Conservation (phyloP, 2,797 vertebrate species). For the Gobionotothen gibberifrons region DNA sequence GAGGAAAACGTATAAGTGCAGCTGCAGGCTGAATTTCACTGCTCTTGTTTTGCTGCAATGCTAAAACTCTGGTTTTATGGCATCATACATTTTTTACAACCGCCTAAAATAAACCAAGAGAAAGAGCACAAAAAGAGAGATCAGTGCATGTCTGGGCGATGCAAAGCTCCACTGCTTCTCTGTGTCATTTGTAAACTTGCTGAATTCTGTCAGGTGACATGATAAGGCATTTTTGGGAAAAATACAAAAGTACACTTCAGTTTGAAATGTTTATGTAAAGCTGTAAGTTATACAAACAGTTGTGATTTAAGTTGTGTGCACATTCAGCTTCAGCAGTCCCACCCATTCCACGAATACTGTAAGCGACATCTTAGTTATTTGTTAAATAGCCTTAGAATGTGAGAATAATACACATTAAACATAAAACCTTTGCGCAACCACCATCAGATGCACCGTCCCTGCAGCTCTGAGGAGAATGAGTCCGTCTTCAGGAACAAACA, state of each 20-base stretch:
- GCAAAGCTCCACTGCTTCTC: neutral
- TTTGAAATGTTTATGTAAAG: too few relatives aligned
- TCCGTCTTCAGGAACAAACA: slow-evolving; percentile 36
- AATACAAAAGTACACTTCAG: too few relatives aligned
- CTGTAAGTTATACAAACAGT: neutral
- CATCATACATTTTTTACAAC: slow-evolving; percentile 57
- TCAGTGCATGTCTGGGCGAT: slow-evolving; percentile 10
- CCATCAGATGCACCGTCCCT: slow-evolving; percentile 23
- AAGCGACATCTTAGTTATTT: slow-evolving; percentile 3
- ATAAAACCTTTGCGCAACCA: slow-evolving; percentile 3
- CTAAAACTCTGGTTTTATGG: slow-evolving; percentile 60
- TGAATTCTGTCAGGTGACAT: slow-evolving; percentile 74
- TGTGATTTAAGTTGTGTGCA: neutral
- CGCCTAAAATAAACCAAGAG: slow-evolving; percentile 57
- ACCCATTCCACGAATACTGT: slow-evolving; percentile 1
- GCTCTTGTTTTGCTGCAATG: slow-evolving; percentile 47
- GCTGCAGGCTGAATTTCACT: slow-evolving; percentile 47
- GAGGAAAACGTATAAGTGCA: slow-evolving; percentile 45
- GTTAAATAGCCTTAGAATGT: slow-evolving; percentile 4
- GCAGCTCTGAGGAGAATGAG: slow-evolving; percentile 23
- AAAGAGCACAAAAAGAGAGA: slow-evolving; percentile 32
- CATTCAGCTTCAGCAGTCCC: slow-evolving; percentile 10
- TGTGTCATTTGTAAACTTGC: slow-evolving; percentile 46
- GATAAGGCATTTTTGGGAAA: neutral
- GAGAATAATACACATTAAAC: slow-evolving; percentile 8